Base-by-base conservation (phyloP, 2,113 vertebrate genomes). In the Rhea pennata region DNA sequence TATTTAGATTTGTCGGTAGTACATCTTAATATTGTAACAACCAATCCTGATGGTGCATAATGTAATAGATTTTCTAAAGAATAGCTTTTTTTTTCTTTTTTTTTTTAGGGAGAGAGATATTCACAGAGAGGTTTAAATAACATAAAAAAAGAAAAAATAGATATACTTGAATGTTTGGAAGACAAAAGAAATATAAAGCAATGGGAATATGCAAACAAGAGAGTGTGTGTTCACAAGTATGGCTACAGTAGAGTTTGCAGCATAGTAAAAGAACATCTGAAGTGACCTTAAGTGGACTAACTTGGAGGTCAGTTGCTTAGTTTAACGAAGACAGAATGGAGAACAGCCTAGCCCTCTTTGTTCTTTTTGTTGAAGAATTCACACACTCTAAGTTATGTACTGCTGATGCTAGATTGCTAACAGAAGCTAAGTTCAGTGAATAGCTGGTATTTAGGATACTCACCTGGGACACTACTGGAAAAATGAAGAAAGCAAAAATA, bases 211-310 rank as follows among this genome's bases (percentile, higher is more conserved):
- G 31, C 23, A 76, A 66, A 61, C 7, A 59, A 12, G 9, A 59
- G 23, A 7, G 1, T 20, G 8, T 21, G 9, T 66, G 50, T 0
- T 59, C 22, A 69, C 1, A 1, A 27, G 7, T 9, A 8, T 75
- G 3, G n/a, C 12, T 79, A 33, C 14, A 56, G 10, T 61, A 29
- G 11, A 90, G 21, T 39, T 27, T 36, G 17, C 5, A 62, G 44
- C 24, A 71, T 27, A 42, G 56, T 53, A 17, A 76, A 84, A 33
- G 39, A 80, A 42, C 6, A 42, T 5, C 40, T 36, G 31, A 71
- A 7, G 3, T 42, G 51, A 8, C 14, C 75, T 46, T 56, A 79
- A 56, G 23, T 46, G 3, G 12, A 80, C 17, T 42, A 67, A 42
- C 6, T 51, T 62, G 15, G 10, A 73, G 59, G 6, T 3, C 2